Conservation (phyloP, 2,113 vertebrate genomes). For the Gasterosteus nipponicus region DNA sequence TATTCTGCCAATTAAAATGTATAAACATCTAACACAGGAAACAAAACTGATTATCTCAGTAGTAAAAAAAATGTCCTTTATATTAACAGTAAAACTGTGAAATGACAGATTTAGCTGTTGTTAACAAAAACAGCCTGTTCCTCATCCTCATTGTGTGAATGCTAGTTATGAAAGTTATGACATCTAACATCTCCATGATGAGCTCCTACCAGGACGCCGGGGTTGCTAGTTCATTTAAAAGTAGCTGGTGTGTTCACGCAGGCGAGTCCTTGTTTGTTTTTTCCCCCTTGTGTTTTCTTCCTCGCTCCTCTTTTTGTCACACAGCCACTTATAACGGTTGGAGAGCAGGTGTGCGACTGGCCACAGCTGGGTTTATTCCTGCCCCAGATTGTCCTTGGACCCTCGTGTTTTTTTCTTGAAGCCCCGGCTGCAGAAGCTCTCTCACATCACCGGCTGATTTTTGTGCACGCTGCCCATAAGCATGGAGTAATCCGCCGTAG, state of each 20-base stretch:
- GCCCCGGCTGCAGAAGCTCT: conserved; percentile 42
- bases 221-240: conserved; percentile 6
- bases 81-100: conserved; percentile 14
- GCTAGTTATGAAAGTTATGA: conserved; percentile 20
- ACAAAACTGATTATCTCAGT: conserved; percentile 9
- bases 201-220: conserved; percentile 7
- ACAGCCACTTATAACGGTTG: conserved; percentile 60
- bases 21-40: conserved; percentile 13
- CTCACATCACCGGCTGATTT: conserved; percentile 55
- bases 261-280: conserved; percentile 1
- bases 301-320: conserved; percentile 41
- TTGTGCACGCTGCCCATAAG: conserved; percentile 49
- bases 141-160: conserved; percentile 18
- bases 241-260: conserved; percentile 2
- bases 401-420: conserved; percentile 64
- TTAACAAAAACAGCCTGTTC: conserved; percentile 34
- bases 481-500: conserved; percentile 65
- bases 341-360: conserved; percentile 67
- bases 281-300: conserved; percentile 32
- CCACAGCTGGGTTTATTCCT: conserved; percentile 75
- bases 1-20: background rate
- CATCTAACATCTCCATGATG: background rate
- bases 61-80: background rate
- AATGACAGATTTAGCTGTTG: conserved; percentile 1
- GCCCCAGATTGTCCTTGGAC: conserved; percentile 77